These are phyloP conservation scores for Hirtodrosophila trivittata DNA, from an alignment of 2,888 invertebrate genomes.

Conservation along the genomic window DNA sequence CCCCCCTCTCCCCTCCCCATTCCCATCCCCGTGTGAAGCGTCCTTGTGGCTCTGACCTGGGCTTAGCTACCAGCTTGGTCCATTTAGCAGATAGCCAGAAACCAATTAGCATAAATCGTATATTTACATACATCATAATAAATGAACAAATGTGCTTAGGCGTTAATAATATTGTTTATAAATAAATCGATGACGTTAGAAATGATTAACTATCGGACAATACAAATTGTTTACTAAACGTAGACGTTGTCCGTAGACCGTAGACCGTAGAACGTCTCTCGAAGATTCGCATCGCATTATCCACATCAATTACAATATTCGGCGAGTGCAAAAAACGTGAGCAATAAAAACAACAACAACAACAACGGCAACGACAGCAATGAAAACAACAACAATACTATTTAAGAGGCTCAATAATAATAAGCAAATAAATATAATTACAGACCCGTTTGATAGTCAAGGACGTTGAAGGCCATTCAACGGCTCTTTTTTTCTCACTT, in stretches of 20 bases:
- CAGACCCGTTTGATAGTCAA: slow-evolving; percentile 62
- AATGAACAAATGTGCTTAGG: slow-evolving; percentile 61
- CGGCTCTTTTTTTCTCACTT: slow-evolving; percentile 36
- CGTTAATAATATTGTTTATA: slow-evolving; percentile 71
- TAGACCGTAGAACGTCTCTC: slow-evolving; percentile 37
- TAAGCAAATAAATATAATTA: slow-evolving; percentile 76
- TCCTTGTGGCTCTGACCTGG: slow-evolving; percentile 1
- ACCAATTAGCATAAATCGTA: slow-evolving; percentile 51
- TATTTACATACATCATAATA: slow-evolving; percentile 59
- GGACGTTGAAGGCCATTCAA: slow-evolving; percentile 79
- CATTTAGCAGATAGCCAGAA: slow-evolving; percentile 27
- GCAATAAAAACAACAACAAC: slow-evolving; percentile 47
- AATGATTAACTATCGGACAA: slow-evolving; percentile 75
- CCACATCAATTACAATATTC: slow-evolving; percentile 78
- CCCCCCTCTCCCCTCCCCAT: not conserved
- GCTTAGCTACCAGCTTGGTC: not conserved
- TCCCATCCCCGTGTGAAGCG: not conserved
- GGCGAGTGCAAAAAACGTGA: slow-evolving; percentile 72
- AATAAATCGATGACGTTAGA: slow-evolving; percentile 74
- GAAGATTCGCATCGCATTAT: slow-evolving; percentile 73
- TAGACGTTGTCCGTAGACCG: slow-evolving; percentile 29
- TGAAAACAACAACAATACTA: slow-evolving; percentile 18
- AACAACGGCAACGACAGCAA: slow-evolving; percentile 24
- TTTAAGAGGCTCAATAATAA: slow-evolving; percentile 53
- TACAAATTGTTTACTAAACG: slow-evolving; percentile 74